Conservation (phyloP, 2,113 vertebrate species). For the Lucifuga dentata region DNA sequence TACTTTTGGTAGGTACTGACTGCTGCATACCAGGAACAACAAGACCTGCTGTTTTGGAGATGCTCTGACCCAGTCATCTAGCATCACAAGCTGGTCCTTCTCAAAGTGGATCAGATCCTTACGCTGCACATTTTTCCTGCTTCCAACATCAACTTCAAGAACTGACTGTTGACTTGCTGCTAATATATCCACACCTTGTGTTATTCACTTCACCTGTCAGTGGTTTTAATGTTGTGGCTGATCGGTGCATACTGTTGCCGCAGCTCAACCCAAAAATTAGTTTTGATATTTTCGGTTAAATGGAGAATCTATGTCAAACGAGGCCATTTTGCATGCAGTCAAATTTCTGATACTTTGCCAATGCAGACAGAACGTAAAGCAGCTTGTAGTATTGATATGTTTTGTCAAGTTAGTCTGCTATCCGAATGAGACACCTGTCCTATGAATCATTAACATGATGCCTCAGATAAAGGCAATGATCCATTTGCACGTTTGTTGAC, state of each 20-base stretch:
- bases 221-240: too few species aligned
- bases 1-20: too few species aligned
- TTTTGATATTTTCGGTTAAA: slow-evolving; percentile 51
- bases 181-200: too few species aligned
- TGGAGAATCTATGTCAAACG: slow-evolving; percentile 43
- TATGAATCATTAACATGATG: slow-evolving; percentile 65
- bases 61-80: too few species aligned
- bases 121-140: too few species aligned
- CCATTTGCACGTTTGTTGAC: slow-evolving; percentile 43
- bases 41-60: too few species aligned
- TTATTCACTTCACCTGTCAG: too few species aligned
- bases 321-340: slow-evolving; percentile 44
- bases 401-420: slow-evolving; percentile 28
- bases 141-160: too few species aligned
- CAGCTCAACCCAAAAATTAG: slow-evolving; percentile 30
- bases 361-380: slow-evolving; percentile 61
- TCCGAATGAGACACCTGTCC: slow-evolving; percentile 48
- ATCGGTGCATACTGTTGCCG: slow-evolving; percentile 11
- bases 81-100: too few species aligned
- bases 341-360: slow-evolving; percentile 26
- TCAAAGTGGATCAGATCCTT: too few species aligned
- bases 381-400: slow-evolving; percentile 55
- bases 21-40: too few species aligned
- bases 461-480: slow-evolving; percentile 26
- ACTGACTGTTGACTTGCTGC: too few species aligned